Conservation (phyloP, 1,140 invertebrate species). For the Leptestheria dahalacensis region DNA sequence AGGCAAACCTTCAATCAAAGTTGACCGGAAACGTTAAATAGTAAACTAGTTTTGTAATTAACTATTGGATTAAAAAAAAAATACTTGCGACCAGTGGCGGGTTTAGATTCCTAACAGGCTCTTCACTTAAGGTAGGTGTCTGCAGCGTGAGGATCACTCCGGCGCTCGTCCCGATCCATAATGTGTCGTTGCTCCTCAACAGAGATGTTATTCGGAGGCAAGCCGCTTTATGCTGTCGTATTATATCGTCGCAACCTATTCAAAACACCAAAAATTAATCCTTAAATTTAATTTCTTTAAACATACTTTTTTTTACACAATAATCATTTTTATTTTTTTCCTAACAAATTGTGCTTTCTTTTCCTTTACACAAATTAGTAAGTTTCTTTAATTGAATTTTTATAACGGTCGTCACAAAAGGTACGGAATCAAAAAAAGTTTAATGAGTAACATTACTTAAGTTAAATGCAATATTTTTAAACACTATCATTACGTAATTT, state of each 20-base stretch:
- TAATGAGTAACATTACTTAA: too few species aligned
- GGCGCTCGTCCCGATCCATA: not conserved
- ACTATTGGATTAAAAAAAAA: not conserved
- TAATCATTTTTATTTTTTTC: too few species aligned
- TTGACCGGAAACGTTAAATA: slow-evolving; percentile 66
- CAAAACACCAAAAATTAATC: slow-evolving; percentile 13
- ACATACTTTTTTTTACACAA: too few species aligned
- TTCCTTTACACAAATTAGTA: too few species aligned
- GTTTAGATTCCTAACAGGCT: too few species aligned
- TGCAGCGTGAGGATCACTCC: not conserved
- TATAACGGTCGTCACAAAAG: too few species aligned
- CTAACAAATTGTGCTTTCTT: too few species aligned
- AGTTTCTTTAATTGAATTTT: too few species aligned
- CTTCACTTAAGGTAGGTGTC: not conserved
- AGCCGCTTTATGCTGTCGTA: slow-evolving; percentile 88
- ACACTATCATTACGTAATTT: too few species aligned
- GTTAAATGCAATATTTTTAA: too few species aligned
- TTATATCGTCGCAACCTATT: slow-evolving; percentile 88
- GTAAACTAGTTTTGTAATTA: not conserved
- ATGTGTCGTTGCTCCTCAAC: slow-evolving; percentile 50
- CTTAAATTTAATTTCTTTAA: not conserved
- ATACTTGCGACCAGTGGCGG: not conserved
- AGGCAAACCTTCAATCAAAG: slow-evolving; percentile 48
- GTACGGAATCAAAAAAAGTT: too few species aligned
- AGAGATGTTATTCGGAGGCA: slow-evolving; percentile 84